Percentiles rank a stretch among this genome's conserved stretches.
Evolutionary conservation across 2,113 vertebrate species (phyloP).

Genomic region (Cygnus buccinator): DNA sequence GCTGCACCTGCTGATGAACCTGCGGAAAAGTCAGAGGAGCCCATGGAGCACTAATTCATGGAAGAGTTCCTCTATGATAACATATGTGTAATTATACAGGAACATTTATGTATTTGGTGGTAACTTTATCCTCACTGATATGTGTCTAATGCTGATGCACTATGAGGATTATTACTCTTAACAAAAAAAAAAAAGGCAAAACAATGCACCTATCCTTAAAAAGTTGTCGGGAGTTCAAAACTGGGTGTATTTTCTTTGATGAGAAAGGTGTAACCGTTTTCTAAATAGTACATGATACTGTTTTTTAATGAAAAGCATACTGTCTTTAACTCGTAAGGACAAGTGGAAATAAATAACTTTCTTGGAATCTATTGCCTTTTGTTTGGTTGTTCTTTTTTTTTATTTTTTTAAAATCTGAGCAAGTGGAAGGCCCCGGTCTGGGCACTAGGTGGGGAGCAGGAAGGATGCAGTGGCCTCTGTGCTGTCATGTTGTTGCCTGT

Average conservation of each 20-base stretch:
- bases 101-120: constrained; percentile 35
- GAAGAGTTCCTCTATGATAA: constrained; percentile 31
- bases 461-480: no score
- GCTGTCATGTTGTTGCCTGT: no score
- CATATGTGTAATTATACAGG: constrained; percentile 15
- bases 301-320: constrained; percentile 77
- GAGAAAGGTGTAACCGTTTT: constrained; percentile 73
- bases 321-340: constrained; percentile 73
- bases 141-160: constrained; percentile 13
- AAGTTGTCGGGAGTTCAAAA: constrained; percentile 27
- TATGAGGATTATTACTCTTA: constrained; percentile 62
- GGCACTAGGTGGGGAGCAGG: no score
- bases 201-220: constrained; percentile 20
- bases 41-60: constrained; percentile 91
- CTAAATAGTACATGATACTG: constrained; percentile 68
- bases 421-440: no score
- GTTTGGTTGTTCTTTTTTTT: no score
- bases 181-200: constrained; percentile 15
- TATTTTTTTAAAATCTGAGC: no score
- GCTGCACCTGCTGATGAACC: constrained; percentile 85
- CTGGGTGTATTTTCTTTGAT: constrained; percentile 61
- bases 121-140: constrained; percentile 61
- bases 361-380: neutral
- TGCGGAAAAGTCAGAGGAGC: constrained; percentile 86
- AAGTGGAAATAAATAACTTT: constrained; percentile 77